A percentile compares a stretch with the other conserved stretches of the same genome.
These are phyloP conservation scores for Exephanes ischioxanthus DNA, from an alignment of 2,888 invertebrate species.

Conservation along the genomic window DNA sequence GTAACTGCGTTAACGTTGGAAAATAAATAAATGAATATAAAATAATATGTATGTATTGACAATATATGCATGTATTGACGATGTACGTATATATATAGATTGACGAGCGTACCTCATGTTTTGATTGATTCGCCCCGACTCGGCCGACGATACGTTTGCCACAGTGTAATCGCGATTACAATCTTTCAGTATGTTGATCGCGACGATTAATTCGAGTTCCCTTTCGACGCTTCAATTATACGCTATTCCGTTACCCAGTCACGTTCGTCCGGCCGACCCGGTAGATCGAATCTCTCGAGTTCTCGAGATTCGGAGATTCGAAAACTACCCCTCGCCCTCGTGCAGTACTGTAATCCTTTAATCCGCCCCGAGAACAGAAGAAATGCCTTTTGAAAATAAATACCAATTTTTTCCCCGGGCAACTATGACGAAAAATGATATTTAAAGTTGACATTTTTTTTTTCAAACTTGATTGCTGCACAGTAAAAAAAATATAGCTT, in stretches of 20 bases:
- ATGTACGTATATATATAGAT: not conserved
- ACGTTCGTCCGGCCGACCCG: conserved; percentile 44
- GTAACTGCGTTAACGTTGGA: conserved; percentile 34
- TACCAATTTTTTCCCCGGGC: conserved; percentile 17
- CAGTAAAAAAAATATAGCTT: not conserved
- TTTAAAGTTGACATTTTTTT: too few species aligned
- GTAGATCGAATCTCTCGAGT: conserved; percentile 56
- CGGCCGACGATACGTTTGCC: conserved; percentile 1
- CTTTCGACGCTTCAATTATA: conserved; percentile 52
- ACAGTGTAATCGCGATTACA: conserved; percentile 42
- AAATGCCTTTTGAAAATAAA: conserved; percentile 4
- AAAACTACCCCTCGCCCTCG: conserved; percentile 49
- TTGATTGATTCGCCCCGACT: conserved; percentile 53
- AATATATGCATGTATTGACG: too few species aligned
- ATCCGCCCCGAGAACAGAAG: not conserved
- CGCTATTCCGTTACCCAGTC: conserved; percentile 52
- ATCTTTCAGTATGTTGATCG: conserved; percentile 46
- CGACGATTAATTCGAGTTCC: conserved; percentile 44
- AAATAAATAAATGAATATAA: conserved; percentile 12
- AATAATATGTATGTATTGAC: conserved; percentile 1
- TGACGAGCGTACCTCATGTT: conserved; percentile 34
- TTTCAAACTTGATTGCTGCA: too few species aligned
- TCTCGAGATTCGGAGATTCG: conserved; percentile 28
- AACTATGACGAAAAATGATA: conserved; percentile 5
- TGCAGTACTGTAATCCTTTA: conserved; percentile 29